Conservation (phyloP, 2,888 invertebrate species). For the Acronicta aceris region DNA sequence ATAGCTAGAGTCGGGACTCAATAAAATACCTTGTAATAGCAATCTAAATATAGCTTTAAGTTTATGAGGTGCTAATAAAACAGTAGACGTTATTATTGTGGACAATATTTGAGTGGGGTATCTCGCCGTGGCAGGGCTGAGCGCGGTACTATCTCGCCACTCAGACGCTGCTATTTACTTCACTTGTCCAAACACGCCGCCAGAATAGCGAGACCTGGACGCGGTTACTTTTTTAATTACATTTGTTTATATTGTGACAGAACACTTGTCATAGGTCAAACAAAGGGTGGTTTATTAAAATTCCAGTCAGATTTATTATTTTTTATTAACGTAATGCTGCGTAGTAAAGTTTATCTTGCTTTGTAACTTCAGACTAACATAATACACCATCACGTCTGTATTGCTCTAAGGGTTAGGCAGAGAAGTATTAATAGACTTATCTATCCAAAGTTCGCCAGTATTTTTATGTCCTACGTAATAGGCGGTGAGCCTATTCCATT, state of each 20-base stretch:
- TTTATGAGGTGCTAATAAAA: constrained; percentile 3
- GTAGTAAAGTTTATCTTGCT: no score
- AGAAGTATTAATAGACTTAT: no score
- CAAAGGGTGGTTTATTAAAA: background rate
- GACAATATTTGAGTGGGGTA: constrained; percentile 13
- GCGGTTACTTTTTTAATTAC: constrained; percentile 26
- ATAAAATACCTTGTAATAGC: background rate
- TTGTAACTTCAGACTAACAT: no score
- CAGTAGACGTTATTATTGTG: constrained; percentile 3
- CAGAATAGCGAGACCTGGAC: constrained; percentile 6
- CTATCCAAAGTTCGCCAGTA: no score
- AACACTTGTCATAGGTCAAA: background rate
- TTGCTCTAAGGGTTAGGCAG: no score
- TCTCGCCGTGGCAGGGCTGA: constrained; percentile 3
- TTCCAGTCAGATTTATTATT: no score
- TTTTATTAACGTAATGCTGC: no score
- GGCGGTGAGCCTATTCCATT: no score
- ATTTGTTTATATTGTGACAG: constrained; percentile 13
- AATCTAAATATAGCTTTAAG: constrained; percentile 4
- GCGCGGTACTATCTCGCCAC: constrained; percentile 20
- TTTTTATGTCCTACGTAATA: no score
- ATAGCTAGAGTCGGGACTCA: no score
- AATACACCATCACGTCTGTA: no score
- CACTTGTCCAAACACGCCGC: constrained; percentile 39
- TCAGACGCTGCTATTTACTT: constrained; percentile 26